These are phyloP conservation scores for Glaucidium brasilianum DNA, from an alignment of 2,113 vertebrate species.

Conservation along the genomic window DNA sequence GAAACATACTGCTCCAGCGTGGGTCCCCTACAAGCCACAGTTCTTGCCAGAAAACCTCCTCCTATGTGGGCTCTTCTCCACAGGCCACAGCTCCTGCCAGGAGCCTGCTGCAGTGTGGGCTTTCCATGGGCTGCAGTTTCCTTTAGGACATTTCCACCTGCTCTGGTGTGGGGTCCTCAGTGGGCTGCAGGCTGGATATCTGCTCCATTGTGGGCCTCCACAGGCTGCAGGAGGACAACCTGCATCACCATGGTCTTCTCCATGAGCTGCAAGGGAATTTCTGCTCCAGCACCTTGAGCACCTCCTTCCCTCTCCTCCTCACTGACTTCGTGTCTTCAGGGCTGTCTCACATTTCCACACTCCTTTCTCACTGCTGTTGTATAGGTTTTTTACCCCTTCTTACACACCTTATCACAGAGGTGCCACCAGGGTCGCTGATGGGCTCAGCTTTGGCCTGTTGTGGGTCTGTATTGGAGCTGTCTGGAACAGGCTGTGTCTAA, in stretches of 20 bases:
- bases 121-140: not conserved
- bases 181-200: not conserved
- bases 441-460: not conserved
- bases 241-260: not conserved
- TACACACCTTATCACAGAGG: not conserved
- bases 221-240: too few species aligned
- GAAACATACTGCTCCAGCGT: not conserved
- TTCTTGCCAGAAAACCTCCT: not conserved
- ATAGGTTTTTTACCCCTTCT: not conserved
- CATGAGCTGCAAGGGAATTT: not conserved
- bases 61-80: not conserved
- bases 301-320: not conserved
- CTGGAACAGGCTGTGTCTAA: not conserved
- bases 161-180: not conserved
- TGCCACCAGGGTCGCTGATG: not conserved
- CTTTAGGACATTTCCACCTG: not conserved
- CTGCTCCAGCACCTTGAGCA: not conserved
- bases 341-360: not conserved
- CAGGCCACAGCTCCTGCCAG: not conserved
- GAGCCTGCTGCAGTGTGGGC: not conserved
- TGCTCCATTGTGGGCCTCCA: not conserved
- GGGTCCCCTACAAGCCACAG: not conserved
- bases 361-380: not conserved
- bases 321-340: not conserved
- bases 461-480: not conserved